A percentile compares a stretch with the other conserved stretches of the same genome.
Evolutionary conservation across 2,888 invertebrate genomes (phyloP).

Genomic region (Steromphala cineraria): DNA sequence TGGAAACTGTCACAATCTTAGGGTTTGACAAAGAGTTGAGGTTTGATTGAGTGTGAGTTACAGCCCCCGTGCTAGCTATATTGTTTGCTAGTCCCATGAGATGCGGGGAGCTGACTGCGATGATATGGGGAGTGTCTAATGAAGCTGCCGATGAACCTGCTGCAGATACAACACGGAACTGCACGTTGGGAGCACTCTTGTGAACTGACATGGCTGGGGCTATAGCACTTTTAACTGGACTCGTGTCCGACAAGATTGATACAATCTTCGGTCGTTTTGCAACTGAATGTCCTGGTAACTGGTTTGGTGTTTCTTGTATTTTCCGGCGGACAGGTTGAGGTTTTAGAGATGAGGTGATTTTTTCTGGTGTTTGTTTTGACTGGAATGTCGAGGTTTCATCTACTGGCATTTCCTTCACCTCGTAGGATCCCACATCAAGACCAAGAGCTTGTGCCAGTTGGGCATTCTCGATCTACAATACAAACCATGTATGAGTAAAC

Average conservation of each 20-base stretch:
- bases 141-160: conserved; percentile 18
- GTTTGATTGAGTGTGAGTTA: not conserved
- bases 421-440: conserved; percentile 55
- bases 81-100: not conserved
- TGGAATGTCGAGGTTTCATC: conserved; percentile 52
- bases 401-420: conserved; percentile 57
- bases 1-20: not conserved
- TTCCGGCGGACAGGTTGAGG: conserved; percentile 43
- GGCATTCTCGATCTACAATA: conserved; percentile 57
- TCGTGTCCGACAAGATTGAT: not conserved
- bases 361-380: conserved; percentile 28
- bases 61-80: not conserved
- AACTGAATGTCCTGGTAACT: not conserved
- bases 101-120: not conserved
- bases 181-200: not conserved
- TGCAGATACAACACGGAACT: not conserved
- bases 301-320: conserved; percentile 47
- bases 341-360: conserved; percentile 26
- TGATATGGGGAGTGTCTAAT: conserved; percentile 14
- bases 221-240: not conserved
- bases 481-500: not conserved
- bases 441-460: conserved; percentile 56
- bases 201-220: not conserved
- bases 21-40: not conserved
- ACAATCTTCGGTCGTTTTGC: conserved; percentile 1